These are phyloP conservation scores for Tiaroga cobitis DNA, from an alignment of 2,797 vertebrate species.

Conservation along the genomic window DNA sequence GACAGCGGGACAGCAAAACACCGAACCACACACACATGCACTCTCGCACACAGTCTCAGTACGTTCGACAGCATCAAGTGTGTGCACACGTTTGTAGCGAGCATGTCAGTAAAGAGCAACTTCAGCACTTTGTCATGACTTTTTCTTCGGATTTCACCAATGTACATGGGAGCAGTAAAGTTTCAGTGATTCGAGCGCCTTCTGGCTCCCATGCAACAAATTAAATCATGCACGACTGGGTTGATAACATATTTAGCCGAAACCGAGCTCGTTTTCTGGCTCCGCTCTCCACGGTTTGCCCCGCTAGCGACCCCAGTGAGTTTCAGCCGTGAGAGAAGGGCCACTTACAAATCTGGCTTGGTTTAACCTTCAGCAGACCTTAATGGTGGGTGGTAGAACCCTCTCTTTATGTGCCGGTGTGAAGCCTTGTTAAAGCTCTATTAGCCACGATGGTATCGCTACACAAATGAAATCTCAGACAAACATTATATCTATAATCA, in stretches of 20 bases:
- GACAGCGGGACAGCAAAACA: conserved; percentile 68
- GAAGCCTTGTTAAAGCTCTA: conserved; percentile 68
- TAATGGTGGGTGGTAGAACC: conserved; percentile 69
- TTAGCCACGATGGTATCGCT: conserved; percentile 59
- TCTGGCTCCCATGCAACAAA: conserved; percentile 50
- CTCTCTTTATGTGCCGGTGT: conserved; percentile 61
- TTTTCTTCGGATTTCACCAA: conserved; percentile 10
- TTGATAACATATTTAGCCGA: conserved; percentile 46
- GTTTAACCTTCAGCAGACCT: conserved; percentile 70
- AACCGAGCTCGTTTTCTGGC: conserved; percentile 67
- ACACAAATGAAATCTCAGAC: conserved; percentile 59
- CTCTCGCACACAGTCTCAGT: neutral
- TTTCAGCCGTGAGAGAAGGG: conserved; percentile 65
- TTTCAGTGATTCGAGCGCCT: conserved; percentile 25
- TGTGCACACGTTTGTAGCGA: neutral
- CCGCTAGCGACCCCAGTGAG: conserved; percentile 70
- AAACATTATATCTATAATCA: conserved; percentile 46
- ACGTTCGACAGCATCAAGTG: neutral
- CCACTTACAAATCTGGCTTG: conserved; percentile 67
- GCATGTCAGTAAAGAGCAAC: neutral
- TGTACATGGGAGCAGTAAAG: conserved; percentile 6
- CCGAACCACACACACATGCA: conserved; percentile 30
- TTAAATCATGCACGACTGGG: conserved; percentile 53
- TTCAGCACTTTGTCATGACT: conserved; percentile 1
- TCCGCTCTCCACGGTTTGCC: conserved; percentile 72